Percentiles rank a stretch among this genome's conserved stretches.
These are phyloP conservation scores for Corbicula japonica DNA, from an alignment of 2,888 invertebrate genomes.

Conservation along the genomic window DNA sequence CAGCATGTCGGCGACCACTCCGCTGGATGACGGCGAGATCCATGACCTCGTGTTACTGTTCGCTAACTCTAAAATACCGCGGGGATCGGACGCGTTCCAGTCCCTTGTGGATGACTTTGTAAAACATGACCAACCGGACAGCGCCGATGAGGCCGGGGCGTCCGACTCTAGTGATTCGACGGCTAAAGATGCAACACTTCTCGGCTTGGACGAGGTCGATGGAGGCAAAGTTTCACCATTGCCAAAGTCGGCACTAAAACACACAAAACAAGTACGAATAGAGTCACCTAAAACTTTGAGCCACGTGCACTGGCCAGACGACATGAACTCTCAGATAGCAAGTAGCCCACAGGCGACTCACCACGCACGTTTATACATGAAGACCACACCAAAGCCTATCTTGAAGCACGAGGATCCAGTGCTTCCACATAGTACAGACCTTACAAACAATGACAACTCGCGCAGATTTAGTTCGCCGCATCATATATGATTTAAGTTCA, in stretches of 20 bases:
- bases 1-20: conserved; percentile 31
- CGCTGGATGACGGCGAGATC: conserved; percentile 47
- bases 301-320: conserved; percentile 63
- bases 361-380: conserved; percentile 56
- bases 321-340: conserved; percentile 24
- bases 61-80: conserved; percentile 59
- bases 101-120: conserved; percentile 54
- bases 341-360: conserved; percentile 38
- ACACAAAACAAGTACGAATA: conserved; percentile 38
- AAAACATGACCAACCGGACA: conserved; percentile 23
- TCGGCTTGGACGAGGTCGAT: too few species aligned
- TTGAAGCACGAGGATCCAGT: conserved; percentile 57
- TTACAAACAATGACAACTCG: background rate
- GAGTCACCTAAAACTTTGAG: conserved; percentile 42
- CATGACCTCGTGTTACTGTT: conserved; percentile 63
- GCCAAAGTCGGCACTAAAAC: conserved; percentile 16
- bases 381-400: conserved; percentile 63
- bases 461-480: conserved; percentile 5
- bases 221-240: background rate
- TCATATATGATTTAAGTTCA: conserved; percentile 12
- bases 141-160: conserved; percentile 7
- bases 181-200: conserved; percentile 9
- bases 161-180: conserved; percentile 29
- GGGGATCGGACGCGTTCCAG: conserved; percentile 61
- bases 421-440: conserved; percentile 3